Percentiles rank a stretch among this genome's conserved stretches.
phyloP scores from a whole-genome alignment of 1,140 invertebrate species.

The Anthonomus grandis region DNA sequence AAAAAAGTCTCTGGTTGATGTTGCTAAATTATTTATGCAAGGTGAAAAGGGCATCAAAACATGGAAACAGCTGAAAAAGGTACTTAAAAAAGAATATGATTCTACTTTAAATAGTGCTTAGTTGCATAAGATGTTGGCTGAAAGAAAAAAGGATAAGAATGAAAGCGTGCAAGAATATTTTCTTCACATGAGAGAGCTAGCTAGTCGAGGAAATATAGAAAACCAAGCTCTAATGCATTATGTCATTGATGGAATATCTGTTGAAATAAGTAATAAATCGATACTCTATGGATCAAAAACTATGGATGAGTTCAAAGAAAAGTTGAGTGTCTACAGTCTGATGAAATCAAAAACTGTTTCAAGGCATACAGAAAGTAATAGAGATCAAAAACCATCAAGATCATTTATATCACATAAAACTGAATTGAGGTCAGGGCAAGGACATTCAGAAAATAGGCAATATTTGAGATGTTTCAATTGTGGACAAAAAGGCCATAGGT shows the following conservation, averaged over 20 bases:
- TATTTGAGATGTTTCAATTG: too few relatives aligned
- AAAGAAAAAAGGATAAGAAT: slow-evolving; percentile 32
- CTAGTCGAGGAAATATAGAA: slow-evolving; percentile 33
- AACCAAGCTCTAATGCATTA: slow-evolving; percentile 30
- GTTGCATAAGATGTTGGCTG: slow-evolving; percentile 32
- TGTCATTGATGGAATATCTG: slow-evolving; percentile 26
- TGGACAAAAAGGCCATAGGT: too few relatives aligned
- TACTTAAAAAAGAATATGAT: slow-evolving; percentile 29
- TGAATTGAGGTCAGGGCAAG: too few relatives aligned
- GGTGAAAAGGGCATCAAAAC: slow-evolving; percentile 18
- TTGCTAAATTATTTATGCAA: too few relatives aligned
- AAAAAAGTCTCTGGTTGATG: too few relatives aligned
- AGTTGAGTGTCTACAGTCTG: slow-evolving; percentile 14
- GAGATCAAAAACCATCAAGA: too few relatives aligned
- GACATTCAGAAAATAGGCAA: too few relatives aligned
- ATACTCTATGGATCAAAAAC: slow-evolving; percentile 20
- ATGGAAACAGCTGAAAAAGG: slow-evolving; percentile 36
- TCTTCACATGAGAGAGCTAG: slow-evolving; percentile 41
- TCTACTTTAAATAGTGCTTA: slow-evolving; percentile 15
- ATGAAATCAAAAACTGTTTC: background rate
- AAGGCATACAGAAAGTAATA: too few relatives aligned
- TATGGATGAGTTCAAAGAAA: slow-evolving; percentile 22
- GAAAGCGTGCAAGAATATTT: slow-evolving; percentile 44
- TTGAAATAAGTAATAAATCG: slow-evolving; percentile 13
- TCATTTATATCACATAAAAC: too few relatives aligned